Evolutionary conservation across 2,888 invertebrate species (phyloP), one percentile per base, ranked within the genome.

Genomic region (Dynastes grantii): DNA sequence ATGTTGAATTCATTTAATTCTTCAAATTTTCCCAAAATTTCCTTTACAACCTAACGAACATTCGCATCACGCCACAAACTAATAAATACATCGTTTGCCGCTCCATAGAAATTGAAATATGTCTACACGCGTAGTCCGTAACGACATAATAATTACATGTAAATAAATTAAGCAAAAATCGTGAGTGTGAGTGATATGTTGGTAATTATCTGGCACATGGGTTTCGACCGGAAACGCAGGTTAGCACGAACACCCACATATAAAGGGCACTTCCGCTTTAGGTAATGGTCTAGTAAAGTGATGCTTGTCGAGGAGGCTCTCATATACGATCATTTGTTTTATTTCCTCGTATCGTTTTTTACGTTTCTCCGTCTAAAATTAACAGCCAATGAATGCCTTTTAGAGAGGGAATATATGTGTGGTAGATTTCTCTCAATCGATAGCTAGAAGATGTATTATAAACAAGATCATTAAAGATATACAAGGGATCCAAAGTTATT

Each of bases 161-260:
- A 85, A 85, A 85, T 84, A 85, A 82, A 85, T 85, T 83, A 83
- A 83, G 81, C 83, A 85, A 86, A 85, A 85, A 82, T 80, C 81
- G 68, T 81, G 81, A 84, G 82, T 84, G 82, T 84, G 84, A 84
- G 84, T 83, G 85, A 84, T 84, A 84, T 84, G 82, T 77, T 79
- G 80, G 83, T 83, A 84, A 84, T 83, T 83, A 83, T 80, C 81
- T 76, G 78, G 83, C 85, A 85, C 85, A 86, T 86, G 86, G 86
- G 85, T 40, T 85, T 83, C 82, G 84, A 83, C 86, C 85, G 89
- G 89, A 88, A 88, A 84, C 85, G 85, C 87, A 87, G 87, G 87
- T 88, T 88, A 88, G 87, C 88, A 88, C 87, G 88, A 87, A 87
- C 87, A 85, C 86, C 86, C 87, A 85, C 87, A 85, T 86, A 87